Evolutionary conservation across 2,113 vertebrate genomes (phyloP), one percentile per base, ranked within the genome.

Genomic region (Pontoporia blainvillei): DNA sequence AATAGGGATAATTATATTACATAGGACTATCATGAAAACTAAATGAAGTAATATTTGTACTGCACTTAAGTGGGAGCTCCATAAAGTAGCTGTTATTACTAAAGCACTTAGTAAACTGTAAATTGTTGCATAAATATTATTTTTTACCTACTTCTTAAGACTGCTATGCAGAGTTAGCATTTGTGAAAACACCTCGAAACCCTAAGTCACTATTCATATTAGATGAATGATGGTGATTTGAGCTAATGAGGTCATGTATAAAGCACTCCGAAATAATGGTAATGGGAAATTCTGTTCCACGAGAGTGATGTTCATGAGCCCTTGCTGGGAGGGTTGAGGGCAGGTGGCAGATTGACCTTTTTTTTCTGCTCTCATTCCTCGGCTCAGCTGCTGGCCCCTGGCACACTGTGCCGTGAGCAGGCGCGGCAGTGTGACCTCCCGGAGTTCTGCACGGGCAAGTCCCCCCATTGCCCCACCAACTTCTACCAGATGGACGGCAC

Each of bases 401-500:
- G 99, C 52, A 99, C 98, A 44, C 96, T 98, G 96, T 99, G 99
- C 97, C 99, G 99, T 0, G 94, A 98, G 54, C 96, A 98, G 0
- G 99, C 99, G 0, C 99, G 99, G 36, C 98, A 98, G 21, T 99
- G 99, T 96, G 99, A 99, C 97, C 99, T 99, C 46, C 99, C 99
- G 0, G 99, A 99, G 96, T 99, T 99, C 96, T 99, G 99, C 91
- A 99, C 99, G 0, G 99, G 99, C 49, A 98, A 98, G 95, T 99
- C 99, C 0, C 97, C 99, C 3, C 99, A 99, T 61, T 99, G 99
- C 91, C 99, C 99, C 21, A 98, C 99, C 92, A 99, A 99, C 97
- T 99, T 99, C 72, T 99, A 99, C 97, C 98, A 99, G 95, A 98
- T 99, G 21, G 99, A 99, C 1, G 99, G 99, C 8, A 98, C 98